Base-by-base conservation (phyloP, 2,888 invertebrate species). In the Andrena camellia region DNA sequence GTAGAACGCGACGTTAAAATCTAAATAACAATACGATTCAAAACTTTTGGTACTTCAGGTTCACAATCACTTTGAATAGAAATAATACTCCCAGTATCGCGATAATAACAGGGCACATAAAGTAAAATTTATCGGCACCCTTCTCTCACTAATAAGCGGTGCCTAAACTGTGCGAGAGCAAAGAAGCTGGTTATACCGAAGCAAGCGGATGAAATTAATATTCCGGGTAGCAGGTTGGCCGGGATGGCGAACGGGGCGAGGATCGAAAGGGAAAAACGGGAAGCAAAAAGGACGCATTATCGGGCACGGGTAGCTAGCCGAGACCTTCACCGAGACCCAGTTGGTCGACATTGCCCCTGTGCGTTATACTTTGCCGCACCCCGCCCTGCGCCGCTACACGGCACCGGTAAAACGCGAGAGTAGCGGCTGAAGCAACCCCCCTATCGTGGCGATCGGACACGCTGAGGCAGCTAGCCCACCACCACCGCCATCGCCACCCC, bases 251-350 rank as follows among this genome's bases (percentile, higher is more conserved):
- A 4, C 2, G 20, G n/a, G 26, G 29, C 0, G 20, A 10, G 48
- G 31, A 60, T 23, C 31, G 66, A 67, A 67, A 63, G 33, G 60
- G 66, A 80, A 57, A 64, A 62, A 63, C 23, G 63, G 29, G 59
- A 29, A 63, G 83, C 31, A 29, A 79, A 64, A 31, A 50, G 78
- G 81, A 81, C 68, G 83, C 71, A 78, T 87, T 78, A 81, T 80
- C 77, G 67, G 84, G 59, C 83, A 85, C 87, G 87, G 78, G 79
- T 74, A 76, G 69, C 76, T 60, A 79, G 67, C 87, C 86, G 89
- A 90, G 92, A 92, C 93, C 93, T 93, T 93, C 93, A 92, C 92
- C 93, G 92, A 93, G 93, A 93, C 93, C 93, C 88, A 92, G 91
- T 92, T 92, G 91, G 79, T 92, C 93, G 93, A 92, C 93, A 93